These are phyloP conservation scores for Recurvirostra avosetta DNA, from an alignment of 2,113 vertebrate genomes.

Conservation along the genomic window DNA sequence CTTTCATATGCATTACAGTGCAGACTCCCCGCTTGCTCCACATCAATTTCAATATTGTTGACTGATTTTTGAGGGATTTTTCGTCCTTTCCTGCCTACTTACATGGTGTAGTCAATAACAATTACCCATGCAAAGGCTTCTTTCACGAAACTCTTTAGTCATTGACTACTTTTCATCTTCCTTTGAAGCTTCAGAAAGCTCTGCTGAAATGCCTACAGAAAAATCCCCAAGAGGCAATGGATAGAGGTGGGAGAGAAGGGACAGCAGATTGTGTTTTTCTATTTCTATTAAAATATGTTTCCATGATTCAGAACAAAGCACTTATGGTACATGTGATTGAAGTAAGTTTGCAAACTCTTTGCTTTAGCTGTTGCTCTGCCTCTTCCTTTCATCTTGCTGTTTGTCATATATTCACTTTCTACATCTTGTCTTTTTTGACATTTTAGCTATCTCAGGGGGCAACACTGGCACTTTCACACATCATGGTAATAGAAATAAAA, in stretches of 20 bases:
- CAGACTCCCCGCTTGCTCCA: neutral
- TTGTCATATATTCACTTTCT: constrained; percentile 22
- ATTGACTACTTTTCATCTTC: neutral
- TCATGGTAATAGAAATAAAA: constrained; percentile 47
- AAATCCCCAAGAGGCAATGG: neutral
- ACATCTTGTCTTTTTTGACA: constrained; percentile 45
- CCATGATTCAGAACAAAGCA: neutral
- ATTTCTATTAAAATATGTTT: neutral
- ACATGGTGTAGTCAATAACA: neutral
- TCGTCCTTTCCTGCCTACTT: neutral
- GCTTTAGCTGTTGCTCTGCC: neutral
- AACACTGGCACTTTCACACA: constrained; percentile 17
- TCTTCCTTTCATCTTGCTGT: constrained; percentile 12
- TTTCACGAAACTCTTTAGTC: neutral
- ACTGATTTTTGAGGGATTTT: neutral
- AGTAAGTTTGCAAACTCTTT: constrained; percentile 20
- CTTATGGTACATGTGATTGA: neutral
- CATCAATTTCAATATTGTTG: neutral
- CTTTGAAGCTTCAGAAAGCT: neutral
- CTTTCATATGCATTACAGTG: neutral
- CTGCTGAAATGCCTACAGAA: neutral
- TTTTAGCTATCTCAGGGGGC: constrained; percentile 1
- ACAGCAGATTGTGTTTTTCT: neutral
- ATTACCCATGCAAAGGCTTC: neutral
- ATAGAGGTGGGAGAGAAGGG: neutral